These are phyloP conservation scores for Oreochromis grahami DNA, from an alignment of 2,797 vertebrate species.

Conservation along the genomic window DNA sequence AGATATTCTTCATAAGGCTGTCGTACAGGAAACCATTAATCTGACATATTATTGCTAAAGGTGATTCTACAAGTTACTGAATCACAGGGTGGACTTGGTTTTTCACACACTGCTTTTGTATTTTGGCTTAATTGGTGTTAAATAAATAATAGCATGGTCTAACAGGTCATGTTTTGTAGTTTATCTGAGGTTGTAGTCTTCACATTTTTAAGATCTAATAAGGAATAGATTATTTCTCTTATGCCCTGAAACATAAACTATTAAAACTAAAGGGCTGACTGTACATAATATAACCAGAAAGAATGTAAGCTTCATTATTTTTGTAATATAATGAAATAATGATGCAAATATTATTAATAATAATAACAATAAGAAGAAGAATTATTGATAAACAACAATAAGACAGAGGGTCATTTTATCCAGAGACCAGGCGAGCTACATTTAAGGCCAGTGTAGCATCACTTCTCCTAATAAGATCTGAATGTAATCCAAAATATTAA, in stretches of 20 bases:
- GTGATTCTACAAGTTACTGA: too few relatives aligned
- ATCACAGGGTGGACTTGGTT: not conserved
- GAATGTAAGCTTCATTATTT: not conserved
- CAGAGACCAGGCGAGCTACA: not conserved
- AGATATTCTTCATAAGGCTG: not conserved
- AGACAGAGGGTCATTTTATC: not conserved
- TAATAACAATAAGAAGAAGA: not conserved
- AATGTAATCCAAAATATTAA: not conserved
- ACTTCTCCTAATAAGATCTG: not conserved
- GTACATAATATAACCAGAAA: not conserved
- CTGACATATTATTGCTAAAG: not conserved
- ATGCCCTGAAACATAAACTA: not conserved
- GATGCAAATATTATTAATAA: not conserved
- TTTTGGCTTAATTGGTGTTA: not conserved
- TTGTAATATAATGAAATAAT: not conserved
- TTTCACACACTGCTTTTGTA: accelerated
- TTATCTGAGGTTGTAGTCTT: not conserved
- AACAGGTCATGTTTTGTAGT: not conserved
- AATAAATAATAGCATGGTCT: accelerated
- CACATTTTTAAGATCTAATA: not conserved
- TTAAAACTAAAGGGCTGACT: not conserved
- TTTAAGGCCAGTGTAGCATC: not conserved
- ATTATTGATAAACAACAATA: not conserved
- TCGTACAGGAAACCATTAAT: not conserved
- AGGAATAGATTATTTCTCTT: not conserved